phyloP scores from a whole-genome alignment of 2,888 invertebrate species.

The Eumacrocentrus americanus region DNA sequence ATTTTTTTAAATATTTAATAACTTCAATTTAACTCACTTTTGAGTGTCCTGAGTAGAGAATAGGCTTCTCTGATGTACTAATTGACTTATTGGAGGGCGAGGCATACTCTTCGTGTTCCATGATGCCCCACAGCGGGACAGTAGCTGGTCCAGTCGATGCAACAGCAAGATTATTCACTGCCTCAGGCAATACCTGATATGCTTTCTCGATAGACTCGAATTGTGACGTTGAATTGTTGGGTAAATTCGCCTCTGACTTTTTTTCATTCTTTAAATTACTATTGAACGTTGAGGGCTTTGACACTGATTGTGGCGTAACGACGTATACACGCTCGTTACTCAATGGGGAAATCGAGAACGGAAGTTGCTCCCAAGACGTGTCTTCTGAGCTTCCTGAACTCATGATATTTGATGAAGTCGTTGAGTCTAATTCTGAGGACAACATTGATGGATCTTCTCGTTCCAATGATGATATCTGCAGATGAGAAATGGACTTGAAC shows the following conservation, averaged over 20 bases:
- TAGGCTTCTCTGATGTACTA: conserved; percentile 37
- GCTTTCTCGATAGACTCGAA: conserved; percentile 53
- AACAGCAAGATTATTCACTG: conserved; percentile 57
- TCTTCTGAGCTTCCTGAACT: conserved; percentile 56
- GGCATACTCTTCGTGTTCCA: conserved; percentile 57
- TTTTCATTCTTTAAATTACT: conserved; percentile 47
- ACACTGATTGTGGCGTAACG: conserved; percentile 74
- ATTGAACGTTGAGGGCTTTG: conserved; percentile 23
- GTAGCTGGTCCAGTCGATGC: conserved; percentile 54
- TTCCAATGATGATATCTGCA: neutral
- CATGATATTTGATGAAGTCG: conserved; percentile 20
- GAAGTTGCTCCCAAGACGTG: conserved; percentile 71
- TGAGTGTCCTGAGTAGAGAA: conserved; percentile 68
- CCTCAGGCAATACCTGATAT: conserved; percentile 58
- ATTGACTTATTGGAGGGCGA: conserved; percentile 29
- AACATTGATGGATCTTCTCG: conserved; percentile 1
- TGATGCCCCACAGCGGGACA: conserved; percentile 56
- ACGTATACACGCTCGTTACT: conserved; percentile 83
- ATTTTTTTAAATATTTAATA: neutral
- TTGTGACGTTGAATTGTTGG: conserved; percentile 44
- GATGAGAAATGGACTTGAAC: neutral
- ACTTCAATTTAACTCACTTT: conserved; percentile 62
- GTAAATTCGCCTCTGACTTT: conserved; percentile 49
- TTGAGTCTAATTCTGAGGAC: conserved; percentile 25
- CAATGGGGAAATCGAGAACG: conserved; percentile 75